Evolutionary conservation across 2,888 invertebrate species (phyloP).

Genomic region (Netelia inedita): DNA sequence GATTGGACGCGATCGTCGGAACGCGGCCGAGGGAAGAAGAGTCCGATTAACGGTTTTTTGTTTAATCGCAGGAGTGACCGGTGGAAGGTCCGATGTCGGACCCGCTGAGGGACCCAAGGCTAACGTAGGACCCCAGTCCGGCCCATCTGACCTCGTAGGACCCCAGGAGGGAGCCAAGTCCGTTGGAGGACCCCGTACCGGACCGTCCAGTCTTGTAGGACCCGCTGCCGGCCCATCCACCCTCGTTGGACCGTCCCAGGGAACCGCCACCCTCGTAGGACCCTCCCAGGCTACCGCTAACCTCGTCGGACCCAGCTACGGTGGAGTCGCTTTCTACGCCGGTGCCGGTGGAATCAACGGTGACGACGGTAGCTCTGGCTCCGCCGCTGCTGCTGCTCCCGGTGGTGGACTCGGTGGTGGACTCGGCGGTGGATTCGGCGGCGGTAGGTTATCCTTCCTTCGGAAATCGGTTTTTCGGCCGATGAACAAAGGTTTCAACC

Average conservation of each 20-base stretch:
- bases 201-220: conserved; percentile 83
- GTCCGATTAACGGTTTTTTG: conserved; percentile 3
- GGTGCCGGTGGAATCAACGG: conserved; percentile 84
- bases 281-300: conserved; percentile 83
- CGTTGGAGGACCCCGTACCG: conserved; percentile 84
- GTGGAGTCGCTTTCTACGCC: conserved; percentile 83
- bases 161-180: conserved; percentile 84
- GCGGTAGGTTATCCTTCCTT: conserved; percentile 45
- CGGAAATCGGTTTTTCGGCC: too few relatives aligned
- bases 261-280: conserved; percentile 84
- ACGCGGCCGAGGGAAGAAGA: background rate
- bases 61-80: conserved; percentile 79
- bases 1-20: background rate
- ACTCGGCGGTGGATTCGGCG: conserved; percentile 56
- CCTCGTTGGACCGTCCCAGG: conserved; percentile 83
- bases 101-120: conserved; percentile 85
- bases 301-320: conserved; percentile 84
- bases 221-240: conserved; percentile 84
- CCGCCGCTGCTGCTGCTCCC: conserved; percentile 83
- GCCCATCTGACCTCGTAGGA: conserved; percentile 84
- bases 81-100: conserved; percentile 84
- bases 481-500: too few relatives aligned
- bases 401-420: conserved; percentile 71
- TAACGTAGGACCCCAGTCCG: conserved; percentile 84
- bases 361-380: conserved; percentile 84